A percentile compares a stretch with the other conserved stretches of the same genome.
phyloP scores from a whole-genome alignment of 92 coral and sea anemone genomes.

The Nematostella vectensis region DNA sequence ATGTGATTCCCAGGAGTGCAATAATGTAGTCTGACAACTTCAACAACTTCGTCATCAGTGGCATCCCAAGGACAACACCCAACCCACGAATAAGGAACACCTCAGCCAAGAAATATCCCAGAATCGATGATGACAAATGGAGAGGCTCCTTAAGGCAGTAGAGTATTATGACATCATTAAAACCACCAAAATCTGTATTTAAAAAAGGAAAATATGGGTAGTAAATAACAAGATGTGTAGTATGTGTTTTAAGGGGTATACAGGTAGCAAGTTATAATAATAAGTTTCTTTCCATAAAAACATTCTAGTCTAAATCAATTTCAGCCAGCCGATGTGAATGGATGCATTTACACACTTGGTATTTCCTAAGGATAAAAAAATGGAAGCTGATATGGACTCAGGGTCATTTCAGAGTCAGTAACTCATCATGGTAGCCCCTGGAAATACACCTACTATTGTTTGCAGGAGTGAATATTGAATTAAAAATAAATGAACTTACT shows the following conservation, averaged over 20 bases:
- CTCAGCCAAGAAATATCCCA: conserved; percentile 77
- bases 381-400: no score
- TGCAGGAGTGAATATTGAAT: no score
- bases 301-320: no score
- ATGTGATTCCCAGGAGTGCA: conserved; percentile 48
- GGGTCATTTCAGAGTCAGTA: no score
- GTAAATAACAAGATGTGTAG: no score
- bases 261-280: no score
- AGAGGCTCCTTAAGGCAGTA: conserved; percentile 67
- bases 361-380: no score
- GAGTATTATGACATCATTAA: conserved; percentile 60
- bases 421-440: no score
- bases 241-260: neutral
- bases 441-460: no score
- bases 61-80: conserved; percentile 73
- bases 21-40: conserved; percentile 64
- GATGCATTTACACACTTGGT: no score
- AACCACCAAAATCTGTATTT: conserved; percentile 82
- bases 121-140: conserved; percentile 49
- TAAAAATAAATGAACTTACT: conserved; percentile 76
- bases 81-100: conserved; percentile 47
- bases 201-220: neutral
- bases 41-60: conserved; percentile 43
- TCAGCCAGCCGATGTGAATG: no score
- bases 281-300: no score